A percentile compares a stretch with the other conserved stretches of the same genome.
Evolutionary conservation across 1,140 invertebrate genomes (phyloP).

Genomic region (Helicorthomorpha holstii): DNA sequence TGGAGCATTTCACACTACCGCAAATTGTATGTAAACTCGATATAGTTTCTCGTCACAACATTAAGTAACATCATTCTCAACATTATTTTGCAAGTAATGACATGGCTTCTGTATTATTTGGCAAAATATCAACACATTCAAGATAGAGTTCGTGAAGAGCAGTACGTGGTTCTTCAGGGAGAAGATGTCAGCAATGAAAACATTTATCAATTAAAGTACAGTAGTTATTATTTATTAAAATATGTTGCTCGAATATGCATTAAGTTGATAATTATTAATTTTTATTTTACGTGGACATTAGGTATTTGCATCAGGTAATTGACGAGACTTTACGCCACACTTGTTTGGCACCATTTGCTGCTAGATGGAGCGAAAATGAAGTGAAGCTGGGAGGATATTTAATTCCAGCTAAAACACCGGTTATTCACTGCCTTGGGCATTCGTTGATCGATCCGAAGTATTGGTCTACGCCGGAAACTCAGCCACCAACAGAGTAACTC

Average conservation of each 20-base stretch:
- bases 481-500: too few relatives aligned
- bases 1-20: not conserved
- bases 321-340: conserved; percentile 22
- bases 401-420: conserved; percentile 20
- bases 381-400: conserved; percentile 20
- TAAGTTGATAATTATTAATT: not conserved
- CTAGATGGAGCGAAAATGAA: conserved; percentile 20
- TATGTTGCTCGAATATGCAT: not conserved
- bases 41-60: not conserved
- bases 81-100: conserved; percentile 16
- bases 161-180: not conserved
- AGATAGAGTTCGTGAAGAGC: conserved; percentile 19
- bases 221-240: not conserved
- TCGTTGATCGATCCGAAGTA: conserved; percentile 18
- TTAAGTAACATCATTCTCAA: not conserved
- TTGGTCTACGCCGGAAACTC: conserved; percentile 17
- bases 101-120: conserved; percentile 23
- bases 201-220: not conserved
- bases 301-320: conserved; percentile 21
- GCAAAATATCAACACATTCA: conserved; percentile 21
- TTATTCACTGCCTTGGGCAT: conserved; percentile 22
- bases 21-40: not conserved
- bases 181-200: not conserved
- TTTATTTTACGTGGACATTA: conserved; percentile 9
- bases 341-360: conserved; percentile 21